A percentile compares a stretch with the other conserved stretches of the same genome.
These are phyloP conservation scores for Grammomys surdaster DNA, from an alignment of 2,113 vertebrate species.

Conservation along the genomic window DNA sequence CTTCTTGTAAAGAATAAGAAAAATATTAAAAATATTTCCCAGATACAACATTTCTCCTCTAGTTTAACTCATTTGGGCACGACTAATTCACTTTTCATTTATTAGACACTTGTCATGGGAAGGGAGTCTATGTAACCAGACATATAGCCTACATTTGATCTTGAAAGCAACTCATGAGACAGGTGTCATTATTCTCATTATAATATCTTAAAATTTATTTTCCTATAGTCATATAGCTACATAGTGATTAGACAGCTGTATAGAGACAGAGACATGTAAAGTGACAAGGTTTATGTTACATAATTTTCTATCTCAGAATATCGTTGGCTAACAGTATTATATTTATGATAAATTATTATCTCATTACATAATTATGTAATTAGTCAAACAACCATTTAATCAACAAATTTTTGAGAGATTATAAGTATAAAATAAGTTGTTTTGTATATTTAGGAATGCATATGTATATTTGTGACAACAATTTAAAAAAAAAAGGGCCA, in stretches of 20 bases:
- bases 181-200: constrained; percentile 11
- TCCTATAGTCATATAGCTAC: not conserved
- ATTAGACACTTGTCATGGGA: not conserved
- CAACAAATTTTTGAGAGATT: constrained; percentile 31
- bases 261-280: not conserved
- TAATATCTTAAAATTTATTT: constrained; percentile 23
- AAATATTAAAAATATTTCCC: constrained; percentile 13
- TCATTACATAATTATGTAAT: constrained; percentile 24
- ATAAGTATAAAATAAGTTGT: not conserved
- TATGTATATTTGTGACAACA: not conserved
- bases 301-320: constrained; percentile 43
- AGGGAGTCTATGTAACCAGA: not conserved
- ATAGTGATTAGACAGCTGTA: constrained; percentile 21
- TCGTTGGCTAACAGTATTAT: not conserved
- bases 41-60: not conserved
- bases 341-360: not conserved
- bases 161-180: not conserved
- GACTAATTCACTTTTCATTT: constrained; percentile 4
- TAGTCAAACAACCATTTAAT: constrained; percentile 32
- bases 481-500: not conserved
- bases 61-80: not conserved
- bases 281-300: not conserved
- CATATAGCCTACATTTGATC: not conserved
- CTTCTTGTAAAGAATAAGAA: not conserved
- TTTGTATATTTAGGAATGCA: not conserved